Conservation (phyloP, 2,888 invertebrate species). For the Allolobophora icterica region DNA sequence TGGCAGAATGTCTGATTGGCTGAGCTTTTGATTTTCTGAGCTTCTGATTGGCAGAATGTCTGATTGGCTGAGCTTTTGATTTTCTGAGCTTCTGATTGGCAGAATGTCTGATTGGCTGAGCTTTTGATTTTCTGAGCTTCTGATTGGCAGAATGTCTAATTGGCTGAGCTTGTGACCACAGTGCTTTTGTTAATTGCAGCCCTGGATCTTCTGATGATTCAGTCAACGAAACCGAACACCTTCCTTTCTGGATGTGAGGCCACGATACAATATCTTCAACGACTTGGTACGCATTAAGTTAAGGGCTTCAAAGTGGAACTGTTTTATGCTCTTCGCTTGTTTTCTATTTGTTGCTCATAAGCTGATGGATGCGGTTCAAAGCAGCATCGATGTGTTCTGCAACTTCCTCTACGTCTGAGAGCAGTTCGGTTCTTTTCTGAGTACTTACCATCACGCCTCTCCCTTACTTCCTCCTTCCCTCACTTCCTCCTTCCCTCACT, state of each 20-base stretch:
- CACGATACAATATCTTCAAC: slow-evolving; percentile 89
- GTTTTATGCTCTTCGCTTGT: no score
- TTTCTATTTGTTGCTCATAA: no score
- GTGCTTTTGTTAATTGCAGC: slow-evolving; percentile 68
- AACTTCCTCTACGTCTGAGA: no score
- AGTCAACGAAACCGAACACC: slow-evolving; percentile 74
- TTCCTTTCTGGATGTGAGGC: slow-evolving; percentile 80
- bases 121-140: neutral
- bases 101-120: neutral
- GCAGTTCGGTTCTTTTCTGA: no score
- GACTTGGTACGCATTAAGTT: slow-evolving; percentile 73
- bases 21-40: neutral
- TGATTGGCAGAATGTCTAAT: no score
- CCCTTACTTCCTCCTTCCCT: no score
- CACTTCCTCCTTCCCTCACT: no score
- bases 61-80: slow-evolving; percentile 1
- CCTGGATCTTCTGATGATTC: slow-evolving; percentile 82
- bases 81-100: neutral
- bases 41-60: neutral
- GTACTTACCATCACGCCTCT: no score
- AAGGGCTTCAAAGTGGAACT: neutral
- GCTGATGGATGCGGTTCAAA: no score
- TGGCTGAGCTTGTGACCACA: neutral
- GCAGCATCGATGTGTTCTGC: no score
- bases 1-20: neutral